Conservation (phyloP, 2,888 invertebrate genomes). For the Agrochola lota region DNA sequence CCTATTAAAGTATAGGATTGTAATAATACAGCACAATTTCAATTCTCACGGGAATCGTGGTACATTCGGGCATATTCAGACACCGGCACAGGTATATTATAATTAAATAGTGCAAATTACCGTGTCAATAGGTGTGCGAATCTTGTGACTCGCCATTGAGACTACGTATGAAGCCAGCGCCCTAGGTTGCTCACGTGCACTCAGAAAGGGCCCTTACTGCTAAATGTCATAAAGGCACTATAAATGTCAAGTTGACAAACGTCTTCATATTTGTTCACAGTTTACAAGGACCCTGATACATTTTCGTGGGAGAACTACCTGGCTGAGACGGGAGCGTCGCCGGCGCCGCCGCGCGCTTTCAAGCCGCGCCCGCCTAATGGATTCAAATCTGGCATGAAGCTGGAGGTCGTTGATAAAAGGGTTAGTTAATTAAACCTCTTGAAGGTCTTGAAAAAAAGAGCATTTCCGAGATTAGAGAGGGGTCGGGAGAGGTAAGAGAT, state of each 20-base stretch:
- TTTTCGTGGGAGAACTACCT: constrained; percentile 97
- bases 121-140: neutral
- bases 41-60: neutral
- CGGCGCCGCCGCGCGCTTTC: constrained; percentile 96
- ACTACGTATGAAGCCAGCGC: neutral
- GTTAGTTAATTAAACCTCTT: constrained; percentile 74
- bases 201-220: neutral
- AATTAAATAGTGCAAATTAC: neutral
- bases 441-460: neutral
- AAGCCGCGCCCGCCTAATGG: constrained; percentile 94
- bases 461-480: neutral
- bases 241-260: neutral
- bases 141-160: neutral
- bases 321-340: constrained; percentile 92
- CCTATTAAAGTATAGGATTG: neutral
- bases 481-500: neutral
- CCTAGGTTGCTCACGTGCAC: neutral
- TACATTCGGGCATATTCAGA: neutral
- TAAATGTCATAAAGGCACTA: neutral
- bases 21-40: neutral
- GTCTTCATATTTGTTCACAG: constrained; percentile 78
- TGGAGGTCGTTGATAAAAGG: constrained; percentile 96
- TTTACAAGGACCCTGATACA: constrained; percentile 92
- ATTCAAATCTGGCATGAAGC: constrained; percentile 95
- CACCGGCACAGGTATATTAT: neutral